These are phyloP conservation scores for Cotesia vestalis DNA, from an alignment of 1,140 invertebrate species.

Conservation along the genomic window DNA sequence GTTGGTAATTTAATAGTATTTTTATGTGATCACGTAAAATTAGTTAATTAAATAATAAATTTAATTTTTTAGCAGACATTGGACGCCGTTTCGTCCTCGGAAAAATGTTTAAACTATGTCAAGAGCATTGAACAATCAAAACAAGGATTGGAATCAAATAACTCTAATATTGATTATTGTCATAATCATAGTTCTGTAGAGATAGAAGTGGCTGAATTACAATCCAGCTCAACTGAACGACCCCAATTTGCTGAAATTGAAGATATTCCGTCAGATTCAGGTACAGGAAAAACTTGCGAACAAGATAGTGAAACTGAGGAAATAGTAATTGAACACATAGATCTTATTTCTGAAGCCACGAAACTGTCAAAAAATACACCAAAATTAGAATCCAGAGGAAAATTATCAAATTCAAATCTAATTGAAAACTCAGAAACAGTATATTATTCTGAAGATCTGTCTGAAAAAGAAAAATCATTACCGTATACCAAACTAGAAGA, in stretches of 20 bases:
- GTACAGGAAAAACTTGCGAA: constrained; percentile 53
- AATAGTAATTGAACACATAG: constrained; percentile 55
- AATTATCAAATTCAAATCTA: constrained; percentile 19
- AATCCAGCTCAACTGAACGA: constrained; percentile 58
- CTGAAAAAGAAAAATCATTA: constrained; percentile 49
- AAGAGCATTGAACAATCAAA: constrained; percentile 52
- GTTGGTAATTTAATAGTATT: constrained; percentile 40
- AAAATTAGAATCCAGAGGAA: neutral
- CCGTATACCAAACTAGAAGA: constrained; percentile 60
- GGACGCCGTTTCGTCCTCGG: constrained; percentile 53
- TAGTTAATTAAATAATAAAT: neutral
- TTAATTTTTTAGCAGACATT: constrained; percentile 51
- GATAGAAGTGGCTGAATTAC: constrained; percentile 59
- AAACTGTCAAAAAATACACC: constrained; percentile 44
- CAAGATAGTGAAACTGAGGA: constrained; percentile 58
- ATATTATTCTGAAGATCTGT: constrained; percentile 51
- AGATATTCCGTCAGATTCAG: constrained; percentile 55
- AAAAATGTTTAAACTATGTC: constrained; percentile 63
- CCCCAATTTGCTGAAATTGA: constrained; percentile 62
- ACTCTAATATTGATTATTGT: constrained; percentile 33
- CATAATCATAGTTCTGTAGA: constrained; percentile 43
- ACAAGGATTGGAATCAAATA: constrained; percentile 24
- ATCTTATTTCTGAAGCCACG: constrained; percentile 60
- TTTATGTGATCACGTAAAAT: neutral
- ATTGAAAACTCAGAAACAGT: constrained; percentile 44